phyloP scores from a whole-genome alignment of 2,113 vertebrate species.

The Numida meleagris region DNA sequence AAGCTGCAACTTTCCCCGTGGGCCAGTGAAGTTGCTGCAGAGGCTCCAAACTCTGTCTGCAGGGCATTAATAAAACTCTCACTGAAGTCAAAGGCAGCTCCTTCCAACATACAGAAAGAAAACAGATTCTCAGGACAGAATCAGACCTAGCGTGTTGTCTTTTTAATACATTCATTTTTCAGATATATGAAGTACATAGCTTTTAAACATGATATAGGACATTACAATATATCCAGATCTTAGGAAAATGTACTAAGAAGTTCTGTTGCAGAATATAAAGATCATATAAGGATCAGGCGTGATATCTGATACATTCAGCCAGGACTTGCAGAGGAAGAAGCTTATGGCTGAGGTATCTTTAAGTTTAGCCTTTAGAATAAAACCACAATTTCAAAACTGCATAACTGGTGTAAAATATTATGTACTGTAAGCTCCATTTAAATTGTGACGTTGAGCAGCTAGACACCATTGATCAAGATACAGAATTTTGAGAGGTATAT shows the following conservation, averaged over 20 bases:
- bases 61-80: not conserved
- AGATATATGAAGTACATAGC: constrained; percentile 22
- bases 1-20: not conserved
- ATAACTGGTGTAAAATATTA: constrained; percentile 37
- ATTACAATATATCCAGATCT: constrained; percentile 62
- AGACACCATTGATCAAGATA: not conserved
- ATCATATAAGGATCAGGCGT: not conserved
- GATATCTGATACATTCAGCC: not conserved
- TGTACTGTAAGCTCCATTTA: constrained; percentile 21
- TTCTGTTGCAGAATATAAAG: constrained; percentile 69
- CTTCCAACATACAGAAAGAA: not conserved
- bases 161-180: constrained; percentile 27
- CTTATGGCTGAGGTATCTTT: constrained; percentile 39
- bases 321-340: constrained; percentile 8
- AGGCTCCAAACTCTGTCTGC: not conserved
- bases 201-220: constrained; percentile 36
- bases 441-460: not conserved
- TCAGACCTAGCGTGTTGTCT: not conserved
- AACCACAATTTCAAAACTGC: not conserved
- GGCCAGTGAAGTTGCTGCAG: not conserved
- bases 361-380: constrained; percentile 39
- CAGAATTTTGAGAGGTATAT: not conserved
- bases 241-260: constrained; percentile 24
- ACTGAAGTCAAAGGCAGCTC: not conserved
- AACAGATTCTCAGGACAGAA: constrained; percentile 11